Evolutionary conservation across 2,888 invertebrate genomes (phyloP).

Genomic region (Drosophila nigricruria): DNA sequence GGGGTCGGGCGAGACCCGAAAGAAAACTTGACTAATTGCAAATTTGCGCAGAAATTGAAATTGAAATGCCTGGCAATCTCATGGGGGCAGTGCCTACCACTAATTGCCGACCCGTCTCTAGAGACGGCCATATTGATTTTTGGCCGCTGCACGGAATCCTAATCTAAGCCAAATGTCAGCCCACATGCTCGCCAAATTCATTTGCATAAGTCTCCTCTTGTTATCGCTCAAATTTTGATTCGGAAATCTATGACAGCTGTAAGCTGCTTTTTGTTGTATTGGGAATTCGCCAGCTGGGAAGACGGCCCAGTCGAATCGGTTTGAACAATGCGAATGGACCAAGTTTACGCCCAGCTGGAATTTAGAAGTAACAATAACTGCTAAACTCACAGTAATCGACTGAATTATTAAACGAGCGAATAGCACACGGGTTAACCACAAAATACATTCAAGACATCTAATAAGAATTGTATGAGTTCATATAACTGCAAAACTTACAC

Average conservation of each 20-base stretch:
- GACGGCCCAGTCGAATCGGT: conserved; percentile 5
- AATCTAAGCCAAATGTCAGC: conserved; percentile 21
- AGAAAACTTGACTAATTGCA: conserved; percentile 61
- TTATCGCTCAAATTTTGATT: conserved; percentile 1
- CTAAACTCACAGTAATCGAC: not conserved
- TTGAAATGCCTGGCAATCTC: conserved; percentile 41
- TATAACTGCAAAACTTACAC: not conserved
- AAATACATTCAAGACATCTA: not conserved
- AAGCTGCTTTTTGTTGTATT: conserved; percentile 14
- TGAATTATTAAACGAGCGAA: not conserved
- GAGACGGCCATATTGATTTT: conserved; percentile 46
- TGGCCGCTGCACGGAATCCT: conserved; percentile 22
- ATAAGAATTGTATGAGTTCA: not conserved
- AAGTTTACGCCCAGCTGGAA: not conserved
- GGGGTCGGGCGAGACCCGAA: conserved; percentile 1
- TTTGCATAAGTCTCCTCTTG: conserved; percentile 21
- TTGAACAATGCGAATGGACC: not conserved
- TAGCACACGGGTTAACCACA: not conserved
- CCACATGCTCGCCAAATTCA: conserved; percentile 6
- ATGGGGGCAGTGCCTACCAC: conserved; percentile 33
- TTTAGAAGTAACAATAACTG: not conserved
- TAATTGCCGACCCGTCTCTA: conserved; percentile 50
- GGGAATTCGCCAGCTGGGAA: not conserved
- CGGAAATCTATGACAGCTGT: conserved; percentile 15
- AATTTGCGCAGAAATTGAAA: conserved; percentile 66